Evolutionary conservation across 2,113 vertebrate species (phyloP), one percentile per base, ranked within the genome.

Genomic region (Myotis brandtii): DNA sequence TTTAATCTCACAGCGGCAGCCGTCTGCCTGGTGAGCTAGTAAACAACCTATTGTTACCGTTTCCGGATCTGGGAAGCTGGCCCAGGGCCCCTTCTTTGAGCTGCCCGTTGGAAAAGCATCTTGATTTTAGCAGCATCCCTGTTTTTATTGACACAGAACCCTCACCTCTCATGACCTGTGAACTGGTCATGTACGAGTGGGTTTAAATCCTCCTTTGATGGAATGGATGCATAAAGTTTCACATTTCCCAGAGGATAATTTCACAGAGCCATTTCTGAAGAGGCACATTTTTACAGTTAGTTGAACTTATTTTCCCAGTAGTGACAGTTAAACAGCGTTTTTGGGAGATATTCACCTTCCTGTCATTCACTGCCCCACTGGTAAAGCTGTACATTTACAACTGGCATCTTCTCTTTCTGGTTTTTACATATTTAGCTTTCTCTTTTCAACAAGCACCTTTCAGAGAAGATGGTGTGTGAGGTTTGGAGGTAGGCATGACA

Each of bases 271-370:
- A 13, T 79, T 86, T 73, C 83, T 93, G 37, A 70, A 79, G 59
- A 79, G 62, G 54, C 62, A 83, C 0, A 21, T 73, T 91, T 91
- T 93, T 84, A 79, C 59, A 86, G 46, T 62, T 86, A 77, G 56
- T 77, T 69, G 43, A 75, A 93, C 79, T 92, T 93, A 86, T 82
- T 72, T 83, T 73, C 14, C 30, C 43, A 32, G 27, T 21, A 86
- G 81, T 9, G 34, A 86, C 64, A 83, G 84, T 77, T 93, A 34
- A 77, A 95, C 27, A 54, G 75, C 34, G 46, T 93, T 86, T 96
- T 89, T 5, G 21, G 34, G 73, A 64, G 66, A 40, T 76, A 62
- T 56, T 76, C 23, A 18, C 34, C 20, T 64, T 76, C 85, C 13
- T 83, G 64, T 21, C 66, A 66, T 89, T 52, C 62, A 69, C 20